Evolutionary conservation across 2,113 vertebrate species (phyloP).

Genomic region (Blennius ocellaris): DNA sequence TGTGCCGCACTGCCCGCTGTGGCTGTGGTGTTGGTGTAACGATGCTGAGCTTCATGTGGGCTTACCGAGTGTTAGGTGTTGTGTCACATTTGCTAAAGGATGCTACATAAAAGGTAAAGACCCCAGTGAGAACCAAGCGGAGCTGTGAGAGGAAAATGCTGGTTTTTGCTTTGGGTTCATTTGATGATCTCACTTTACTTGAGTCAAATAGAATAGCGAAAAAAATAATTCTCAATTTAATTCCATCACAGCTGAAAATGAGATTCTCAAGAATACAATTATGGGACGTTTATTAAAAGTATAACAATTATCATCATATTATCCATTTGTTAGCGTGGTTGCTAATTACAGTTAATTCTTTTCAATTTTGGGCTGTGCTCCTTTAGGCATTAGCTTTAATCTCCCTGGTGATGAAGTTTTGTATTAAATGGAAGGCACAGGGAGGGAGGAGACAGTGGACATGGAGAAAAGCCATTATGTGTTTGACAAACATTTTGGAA

Average conservation of each 20-base stretch:
- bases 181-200: conserved; percentile 49
- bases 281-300: conserved; percentile 79
- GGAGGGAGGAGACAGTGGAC: conserved; percentile 64
- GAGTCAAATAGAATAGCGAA: conserved; percentile 51
- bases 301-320: conserved; percentile 78
- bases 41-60: conserved; percentile 46
- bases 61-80: conserved; percentile 56
- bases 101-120: conserved; percentile 53
- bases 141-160: conserved; percentile 51
- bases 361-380: conserved; percentile 79
- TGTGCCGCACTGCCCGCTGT: conserved; percentile 58
- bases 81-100: conserved; percentile 48
- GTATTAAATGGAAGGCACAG: conserved; percentile 69
- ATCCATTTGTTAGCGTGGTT: conserved; percentile 80
- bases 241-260: conserved; percentile 59
- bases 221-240: conserved; percentile 25
- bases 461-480: conserved; percentile 65
- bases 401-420: conserved; percentile 78
- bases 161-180: conserved; percentile 52
- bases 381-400: conserved; percentile 84
- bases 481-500: conserved; percentile 18
- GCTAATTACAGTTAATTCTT: conserved; percentile 85
- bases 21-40: conserved; percentile 48
- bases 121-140: conserved; percentile 52
- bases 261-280: conserved; percentile 70